phyloP scores from a whole-genome alignment of 2,113 vertebrate species.

The Syrmaticus mikado region DNA sequence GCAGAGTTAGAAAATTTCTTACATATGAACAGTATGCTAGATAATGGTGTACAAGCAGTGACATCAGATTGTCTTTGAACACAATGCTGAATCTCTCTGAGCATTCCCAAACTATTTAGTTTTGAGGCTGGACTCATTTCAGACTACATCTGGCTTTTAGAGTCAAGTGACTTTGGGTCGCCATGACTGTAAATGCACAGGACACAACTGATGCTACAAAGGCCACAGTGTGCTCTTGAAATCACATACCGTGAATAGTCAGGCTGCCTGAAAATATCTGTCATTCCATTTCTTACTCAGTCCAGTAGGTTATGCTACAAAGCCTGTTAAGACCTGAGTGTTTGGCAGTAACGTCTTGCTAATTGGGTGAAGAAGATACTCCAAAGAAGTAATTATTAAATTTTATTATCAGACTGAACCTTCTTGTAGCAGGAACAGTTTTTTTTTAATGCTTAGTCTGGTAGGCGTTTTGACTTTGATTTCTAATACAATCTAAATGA shows the following conservation, averaged over 20 bases:
- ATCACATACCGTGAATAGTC: not conserved
- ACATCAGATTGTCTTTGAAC: not conserved
- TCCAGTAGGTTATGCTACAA: not conserved
- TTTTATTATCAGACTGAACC: slow-evolving; percentile 20
- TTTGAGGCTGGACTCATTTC: not conserved
- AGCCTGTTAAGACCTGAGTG: not conserved
- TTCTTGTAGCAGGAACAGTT: not conserved
- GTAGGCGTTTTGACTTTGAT: slow-evolving; percentile 46
- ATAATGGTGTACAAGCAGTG: accelerated
- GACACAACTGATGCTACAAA: not conserved
- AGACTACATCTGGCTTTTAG: not conserved
- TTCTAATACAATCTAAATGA: slow-evolving; percentile 63
- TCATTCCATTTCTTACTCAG: not conserved
- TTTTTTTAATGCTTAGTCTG: not conserved
- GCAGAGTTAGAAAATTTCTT: not conserved
- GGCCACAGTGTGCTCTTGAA: not conserved
- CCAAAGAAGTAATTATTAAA: slow-evolving; percentile 52
- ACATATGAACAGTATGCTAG: accelerated
- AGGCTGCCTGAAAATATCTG: not conserved
- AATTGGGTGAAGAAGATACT: slow-evolving; percentile 28
- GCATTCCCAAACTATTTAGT: accelerated
- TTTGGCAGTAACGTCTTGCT: slow-evolving; percentile 11
- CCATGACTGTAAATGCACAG: accelerated
- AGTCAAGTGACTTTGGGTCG: not conserved
- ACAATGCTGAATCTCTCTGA: not conserved